Evolutionary conservation across 2,113 vertebrate genomes (phyloP).

Genomic region (Butorides virescens): DNA sequence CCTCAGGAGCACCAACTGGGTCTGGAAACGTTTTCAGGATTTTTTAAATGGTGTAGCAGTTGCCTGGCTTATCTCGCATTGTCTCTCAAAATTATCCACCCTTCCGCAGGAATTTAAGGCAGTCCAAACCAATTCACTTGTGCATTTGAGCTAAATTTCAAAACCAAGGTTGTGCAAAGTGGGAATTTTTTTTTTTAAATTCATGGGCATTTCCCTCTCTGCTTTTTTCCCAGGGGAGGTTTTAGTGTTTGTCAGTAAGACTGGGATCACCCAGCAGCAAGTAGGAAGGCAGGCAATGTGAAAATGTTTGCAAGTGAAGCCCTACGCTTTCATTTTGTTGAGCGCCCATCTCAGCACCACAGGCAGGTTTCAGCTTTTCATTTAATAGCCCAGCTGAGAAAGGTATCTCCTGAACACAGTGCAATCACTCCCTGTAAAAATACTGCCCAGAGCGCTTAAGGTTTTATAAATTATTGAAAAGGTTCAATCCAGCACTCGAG

Average conservation of each 20-base stretch:
- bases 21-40: slow-evolving; percentile 5
- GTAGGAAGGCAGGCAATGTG: neutral
- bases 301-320: neutral
- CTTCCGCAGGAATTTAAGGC: neutral
- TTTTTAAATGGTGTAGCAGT: neutral
- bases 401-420: neutral
- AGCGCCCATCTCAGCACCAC: neutral
- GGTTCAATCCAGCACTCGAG: neutral
- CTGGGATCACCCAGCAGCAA: neutral
- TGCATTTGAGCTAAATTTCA: neutral
- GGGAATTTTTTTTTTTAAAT: neutral
- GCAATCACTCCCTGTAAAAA: neutral
- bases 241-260: neutral
- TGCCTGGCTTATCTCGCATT: neutral
- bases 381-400: neutral
- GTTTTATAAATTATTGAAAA: neutral
- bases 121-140: neutral
- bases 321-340: neutral
- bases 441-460: neutral
- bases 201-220: neutral
- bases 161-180: neutral
- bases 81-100: neutral
- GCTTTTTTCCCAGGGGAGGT: neutral
- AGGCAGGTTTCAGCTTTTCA: neutral
- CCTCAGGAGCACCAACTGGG: neutral